Evolutionary conservation across 2,113 vertebrate species (phyloP).

Genomic region (Zeus faber): DNA sequence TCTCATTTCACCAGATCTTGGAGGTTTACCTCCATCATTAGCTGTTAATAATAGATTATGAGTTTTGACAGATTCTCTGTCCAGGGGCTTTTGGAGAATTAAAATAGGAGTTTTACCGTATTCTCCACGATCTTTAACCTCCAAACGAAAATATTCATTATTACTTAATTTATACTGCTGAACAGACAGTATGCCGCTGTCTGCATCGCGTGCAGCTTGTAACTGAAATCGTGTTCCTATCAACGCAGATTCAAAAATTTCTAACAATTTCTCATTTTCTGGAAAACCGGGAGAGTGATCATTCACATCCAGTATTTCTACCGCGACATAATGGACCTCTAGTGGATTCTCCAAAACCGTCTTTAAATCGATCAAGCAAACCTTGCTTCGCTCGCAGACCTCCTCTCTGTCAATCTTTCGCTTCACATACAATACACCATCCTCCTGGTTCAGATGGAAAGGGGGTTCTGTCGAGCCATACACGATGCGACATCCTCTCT

Average conservation of each 20-base stretch:
- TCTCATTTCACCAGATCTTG: slow-evolving; percentile 41
- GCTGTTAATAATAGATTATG: slow-evolving; percentile 54
- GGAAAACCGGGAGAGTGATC: slow-evolving; percentile 64
- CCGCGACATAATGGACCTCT: slow-evolving; percentile 58
- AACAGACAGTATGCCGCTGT: slow-evolving; percentile 47
- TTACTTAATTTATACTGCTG: slow-evolving; percentile 60
- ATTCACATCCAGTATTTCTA: slow-evolving; percentile 68
- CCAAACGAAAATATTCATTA: slow-evolving; percentile 61
- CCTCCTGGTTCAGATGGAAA: slow-evolving; percentile 62
- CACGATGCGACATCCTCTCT: slow-evolving; percentile 60
- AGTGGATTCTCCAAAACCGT: slow-evolving; percentile 65
- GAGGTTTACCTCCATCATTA: slow-evolving; percentile 57
- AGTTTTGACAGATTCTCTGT: slow-evolving; percentile 39
- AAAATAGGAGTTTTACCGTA: slow-evolving; percentile 56
- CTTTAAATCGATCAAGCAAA: slow-evolving; percentile 62
- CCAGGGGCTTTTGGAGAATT: slow-evolving; percentile 52
- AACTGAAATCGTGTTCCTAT: slow-evolving; percentile 55
- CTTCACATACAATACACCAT: slow-evolving; percentile 58
- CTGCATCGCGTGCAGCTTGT: slow-evolving; percentile 50
- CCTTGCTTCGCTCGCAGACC: slow-evolving; percentile 46
- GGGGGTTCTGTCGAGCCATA: slow-evolving; percentile 34
- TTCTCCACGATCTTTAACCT: slow-evolving; percentile 40
- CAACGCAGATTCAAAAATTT: slow-evolving; percentile 58
- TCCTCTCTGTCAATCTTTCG: slow-evolving; percentile 64
- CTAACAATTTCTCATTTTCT: slow-evolving; percentile 37